Conservation (phyloP, 2,113 vertebrate species). For the Protobothrops flavoviridis region DNA sequence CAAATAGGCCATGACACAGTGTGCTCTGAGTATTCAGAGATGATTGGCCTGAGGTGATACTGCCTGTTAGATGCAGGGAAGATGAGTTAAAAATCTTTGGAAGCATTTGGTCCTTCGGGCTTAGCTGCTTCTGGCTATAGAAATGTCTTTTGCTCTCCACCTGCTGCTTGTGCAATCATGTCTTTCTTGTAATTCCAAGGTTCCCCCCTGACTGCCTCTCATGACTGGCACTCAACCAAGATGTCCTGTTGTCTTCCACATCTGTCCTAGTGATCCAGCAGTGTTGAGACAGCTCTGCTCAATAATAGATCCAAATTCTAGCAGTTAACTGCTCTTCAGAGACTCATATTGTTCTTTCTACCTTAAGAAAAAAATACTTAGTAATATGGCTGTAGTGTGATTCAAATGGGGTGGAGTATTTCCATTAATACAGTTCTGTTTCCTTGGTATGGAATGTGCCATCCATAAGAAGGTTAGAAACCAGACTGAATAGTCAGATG, state of each 20-base stretch:
- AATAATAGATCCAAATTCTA: not conserved
- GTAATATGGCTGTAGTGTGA: not conserved
- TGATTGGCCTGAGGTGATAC: slow-evolving; percentile 16
- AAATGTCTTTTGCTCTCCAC: slow-evolving; percentile 5
- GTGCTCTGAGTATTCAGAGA: not conserved
- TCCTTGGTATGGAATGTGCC: not conserved
- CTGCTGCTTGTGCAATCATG: not conserved
- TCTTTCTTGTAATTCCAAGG: not conserved
- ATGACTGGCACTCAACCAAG: slow-evolving; percentile 7
- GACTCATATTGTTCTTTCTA: not conserved
- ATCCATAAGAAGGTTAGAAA: not conserved
- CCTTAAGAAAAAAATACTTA: not conserved
- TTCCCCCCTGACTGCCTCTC: not conserved
- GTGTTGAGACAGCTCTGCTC: fast-evolving
- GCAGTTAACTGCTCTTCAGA: not conserved
- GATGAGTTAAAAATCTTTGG: slow-evolving; percentile 34
- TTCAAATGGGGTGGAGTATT: slow-evolving; percentile 11
- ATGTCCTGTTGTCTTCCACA: not conserved
- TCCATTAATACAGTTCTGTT: not conserved
- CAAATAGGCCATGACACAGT: not conserved
- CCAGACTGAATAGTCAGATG: not conserved
- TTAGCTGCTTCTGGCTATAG: slow-evolving; percentile 2
- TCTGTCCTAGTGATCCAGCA: not conserved
- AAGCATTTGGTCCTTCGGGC: not conserved
- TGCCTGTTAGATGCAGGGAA: not conserved